Conservation (phyloP, 2,888 invertebrate species). For the Xestobium rufovillosum region DNA sequence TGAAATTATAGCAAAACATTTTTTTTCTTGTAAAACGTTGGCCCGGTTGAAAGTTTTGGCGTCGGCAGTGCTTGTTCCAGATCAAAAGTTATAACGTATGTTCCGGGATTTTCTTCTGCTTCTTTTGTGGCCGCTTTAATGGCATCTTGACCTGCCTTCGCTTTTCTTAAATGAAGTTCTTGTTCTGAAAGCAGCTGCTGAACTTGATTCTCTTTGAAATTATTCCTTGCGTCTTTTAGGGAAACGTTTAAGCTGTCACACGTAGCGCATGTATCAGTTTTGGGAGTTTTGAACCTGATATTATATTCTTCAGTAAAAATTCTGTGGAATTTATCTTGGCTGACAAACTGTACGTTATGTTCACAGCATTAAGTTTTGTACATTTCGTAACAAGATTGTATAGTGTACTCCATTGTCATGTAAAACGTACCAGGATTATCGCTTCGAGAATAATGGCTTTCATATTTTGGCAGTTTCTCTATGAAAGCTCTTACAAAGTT, state of each 20-base stretch:
- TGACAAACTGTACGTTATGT: slow-evolving; percentile 2
- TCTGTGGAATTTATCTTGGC: slow-evolving; percentile 11
- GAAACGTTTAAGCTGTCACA: slow-evolving; percentile 13
- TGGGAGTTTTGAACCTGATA: slow-evolving; percentile 14
- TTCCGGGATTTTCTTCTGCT: slow-evolving; percentile 9
- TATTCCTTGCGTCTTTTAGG: slow-evolving; percentile 9
- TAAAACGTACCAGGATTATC: slow-evolving; percentile 12
- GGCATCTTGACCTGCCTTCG: slow-evolving; percentile 15
- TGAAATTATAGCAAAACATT: slow-evolving; percentile 13
- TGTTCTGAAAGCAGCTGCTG: slow-evolving; percentile 9
- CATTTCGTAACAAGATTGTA: slow-evolving; percentile 10
- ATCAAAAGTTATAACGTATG: slow-evolving; percentile 11
- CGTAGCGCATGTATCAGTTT: slow-evolving; percentile 15
- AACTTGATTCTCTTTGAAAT: slow-evolving; percentile 9
- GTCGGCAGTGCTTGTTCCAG: slow-evolving; percentile 14
- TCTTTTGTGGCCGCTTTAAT: slow-evolving; percentile 10
- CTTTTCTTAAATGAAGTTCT: slow-evolving; percentile 16
- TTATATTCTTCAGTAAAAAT: slow-evolving; percentile 17
- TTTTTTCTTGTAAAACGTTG: slow-evolving; percentile 15
- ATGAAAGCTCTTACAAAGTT: slow-evolving; percentile 14
- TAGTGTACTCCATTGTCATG: slow-evolving; percentile 14
- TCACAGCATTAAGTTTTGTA: slow-evolving; percentile 10
- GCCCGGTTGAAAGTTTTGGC: slow-evolving; percentile 14
- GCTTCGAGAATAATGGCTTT: slow-evolving; percentile 16
- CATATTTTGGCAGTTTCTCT: slow-evolving; percentile 14